These are phyloP conservation scores for Taphrorychus bicolor DNA, from an alignment of 2,888 invertebrate species.

Conservation along the genomic window DNA sequence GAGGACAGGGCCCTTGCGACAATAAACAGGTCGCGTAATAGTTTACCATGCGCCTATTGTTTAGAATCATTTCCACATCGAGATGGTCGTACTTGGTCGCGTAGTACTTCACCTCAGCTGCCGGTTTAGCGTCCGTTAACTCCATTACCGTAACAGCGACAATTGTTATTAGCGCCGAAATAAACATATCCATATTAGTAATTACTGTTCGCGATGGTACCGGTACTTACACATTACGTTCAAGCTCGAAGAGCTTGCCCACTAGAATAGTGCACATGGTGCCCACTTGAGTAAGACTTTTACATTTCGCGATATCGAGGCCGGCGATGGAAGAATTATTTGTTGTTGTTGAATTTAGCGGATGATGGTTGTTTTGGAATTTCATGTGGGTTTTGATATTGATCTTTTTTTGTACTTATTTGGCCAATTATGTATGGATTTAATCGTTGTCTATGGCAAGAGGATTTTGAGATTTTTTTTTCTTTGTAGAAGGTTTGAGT, in stretches of 20 bases:
- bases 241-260: slow-evolving; percentile 7
- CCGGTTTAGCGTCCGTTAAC: slow-evolving; percentile 29
- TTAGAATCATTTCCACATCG: slow-evolving; percentile 72
- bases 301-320: slow-evolving; percentile 14
- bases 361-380: not conserved
- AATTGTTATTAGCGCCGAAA: slow-evolving; percentile 29
- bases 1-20: slow-evolving; percentile 72
- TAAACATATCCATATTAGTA: slow-evolving; percentile 6
- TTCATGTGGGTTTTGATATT: not conserved
- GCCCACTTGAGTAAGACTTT: slow-evolving; percentile 21
- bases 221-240: slow-evolving; percentile 1
- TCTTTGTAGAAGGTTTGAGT: no score
- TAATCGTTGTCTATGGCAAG: not conserved
- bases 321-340: not conserved
- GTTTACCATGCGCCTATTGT: slow-evolving; percentile 71
- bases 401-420: not conserved
- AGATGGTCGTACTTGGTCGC: slow-evolving; percentile 72
- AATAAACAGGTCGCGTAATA: slow-evolving; percentile 76
- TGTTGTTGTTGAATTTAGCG: no score
- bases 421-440: not conserved
- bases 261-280: slow-evolving; percentile 30
- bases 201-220: slow-evolving; percentile 8
- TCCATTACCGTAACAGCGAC: slow-evolving; percentile 21
- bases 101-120: slow-evolving; percentile 49
- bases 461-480: no score